These are phyloP conservation scores for Anolis apletophallus DNA, from an alignment of 2,797 vertebrate species.

Conservation along the genomic window DNA sequence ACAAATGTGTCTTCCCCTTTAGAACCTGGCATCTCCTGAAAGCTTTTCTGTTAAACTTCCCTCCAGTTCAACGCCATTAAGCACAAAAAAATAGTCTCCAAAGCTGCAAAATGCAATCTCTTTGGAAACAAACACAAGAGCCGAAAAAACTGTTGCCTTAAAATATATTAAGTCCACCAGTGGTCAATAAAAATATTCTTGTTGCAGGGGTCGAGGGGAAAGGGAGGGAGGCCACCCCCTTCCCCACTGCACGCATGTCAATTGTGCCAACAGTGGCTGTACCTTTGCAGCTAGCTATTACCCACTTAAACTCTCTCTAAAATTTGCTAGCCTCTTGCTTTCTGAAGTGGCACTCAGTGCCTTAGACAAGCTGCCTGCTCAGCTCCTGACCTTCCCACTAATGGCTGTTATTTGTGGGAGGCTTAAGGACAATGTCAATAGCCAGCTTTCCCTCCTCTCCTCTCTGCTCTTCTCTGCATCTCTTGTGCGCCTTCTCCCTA, in stretches of 20 bases:
- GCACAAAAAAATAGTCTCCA: constrained; percentile 78
- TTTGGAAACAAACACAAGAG: constrained; percentile 81
- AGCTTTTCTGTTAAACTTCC: constrained; percentile 89
- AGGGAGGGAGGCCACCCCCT: constrained; percentile 61
- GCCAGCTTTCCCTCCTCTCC: constrained; percentile 82
- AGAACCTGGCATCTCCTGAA: constrained; percentile 85
- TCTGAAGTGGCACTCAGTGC: constrained; percentile 95
- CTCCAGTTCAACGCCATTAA: constrained; percentile 85
- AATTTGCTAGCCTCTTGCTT: constrained; percentile 93
- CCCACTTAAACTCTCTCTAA: constrained; percentile 88
- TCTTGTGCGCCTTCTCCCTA: constrained; percentile 69
- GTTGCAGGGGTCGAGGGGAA: constrained; percentile 17
- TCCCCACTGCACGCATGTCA: constrained; percentile 69
- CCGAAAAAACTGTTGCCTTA: constrained; percentile 80
- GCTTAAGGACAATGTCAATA: constrained; percentile 88
- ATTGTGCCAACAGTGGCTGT: constrained; percentile 83
- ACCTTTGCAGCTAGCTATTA: constrained; percentile 85
- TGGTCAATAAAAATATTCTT: constrained; percentile 83
- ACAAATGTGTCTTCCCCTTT: constrained; percentile 86
- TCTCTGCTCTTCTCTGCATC: constrained; percentile 72
- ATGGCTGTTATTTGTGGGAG: constrained; percentile 97
- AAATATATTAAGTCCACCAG: constrained; percentile 85
- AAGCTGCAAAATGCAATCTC: constrained; percentile 85
- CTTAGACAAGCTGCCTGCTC: constrained; percentile 93
- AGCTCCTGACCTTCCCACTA: constrained; percentile 95